These are phyloP conservation scores for Gorsachius goisagi DNA, from an alignment of 2,113 vertebrate species.

Conservation along the genomic window DNA sequence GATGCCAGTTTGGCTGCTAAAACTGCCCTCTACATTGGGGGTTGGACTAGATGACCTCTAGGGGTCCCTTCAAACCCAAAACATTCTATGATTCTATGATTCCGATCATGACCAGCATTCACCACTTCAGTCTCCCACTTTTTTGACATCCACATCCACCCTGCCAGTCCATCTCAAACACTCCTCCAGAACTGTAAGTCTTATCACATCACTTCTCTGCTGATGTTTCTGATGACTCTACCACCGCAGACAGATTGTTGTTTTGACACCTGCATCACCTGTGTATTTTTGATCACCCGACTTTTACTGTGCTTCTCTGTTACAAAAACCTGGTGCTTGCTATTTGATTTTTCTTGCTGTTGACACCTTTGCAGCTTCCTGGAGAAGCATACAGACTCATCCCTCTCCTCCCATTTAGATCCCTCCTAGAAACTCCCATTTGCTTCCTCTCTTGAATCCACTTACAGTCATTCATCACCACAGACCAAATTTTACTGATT, in stretches of 20 bases:
- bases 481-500: neutral
- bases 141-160: neutral
- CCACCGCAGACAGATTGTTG: neutral
- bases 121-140: neutral
- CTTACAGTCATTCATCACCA: neutral
- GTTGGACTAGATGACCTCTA: no score
- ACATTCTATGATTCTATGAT: no score
- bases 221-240: neutral
- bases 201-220: neutral
- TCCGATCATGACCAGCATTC: neutral
- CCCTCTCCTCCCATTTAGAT: neutral
- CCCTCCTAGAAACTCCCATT: neutral
- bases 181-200: neutral
- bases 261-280: neutral
- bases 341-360: neutral
- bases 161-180: neutral
- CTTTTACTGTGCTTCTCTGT: neutral
- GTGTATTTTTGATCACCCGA: neutral
- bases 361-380: neutral
- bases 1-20: neutral
- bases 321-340: neutral
- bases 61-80: no score
- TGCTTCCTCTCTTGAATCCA: neutral
- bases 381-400: neutral
- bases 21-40: neutral